Percentiles rank a stretch among this genome's conserved stretches.
Conservation (phyloP, 1,140 invertebrate genomes). For the Brachionus calyciflorus region DNA sequence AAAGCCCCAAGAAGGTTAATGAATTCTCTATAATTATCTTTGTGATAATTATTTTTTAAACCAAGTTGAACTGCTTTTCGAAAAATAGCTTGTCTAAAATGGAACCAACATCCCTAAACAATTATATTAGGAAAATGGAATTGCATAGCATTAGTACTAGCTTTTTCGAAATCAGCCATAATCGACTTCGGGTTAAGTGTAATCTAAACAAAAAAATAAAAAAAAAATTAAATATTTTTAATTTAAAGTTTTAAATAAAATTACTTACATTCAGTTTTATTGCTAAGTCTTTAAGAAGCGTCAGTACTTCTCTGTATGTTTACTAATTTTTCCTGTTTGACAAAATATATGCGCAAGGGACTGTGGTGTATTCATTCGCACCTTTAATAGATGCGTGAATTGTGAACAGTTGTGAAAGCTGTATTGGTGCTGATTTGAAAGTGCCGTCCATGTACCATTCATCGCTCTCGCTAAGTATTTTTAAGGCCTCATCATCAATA, state of each 20-base stretch:
- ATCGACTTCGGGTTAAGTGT: not conserved
- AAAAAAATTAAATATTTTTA: too few relatives aligned
- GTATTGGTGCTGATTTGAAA: constrained; percentile 12
- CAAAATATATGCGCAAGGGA: constrained; percentile 14
- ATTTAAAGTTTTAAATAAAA: too few relatives aligned
- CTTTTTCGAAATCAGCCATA: constrained; percentile 18
- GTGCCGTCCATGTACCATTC: constrained; percentile 21
- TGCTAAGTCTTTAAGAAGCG: not conserved
- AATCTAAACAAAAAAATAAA: too few relatives aligned
- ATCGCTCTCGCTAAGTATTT: not conserved
- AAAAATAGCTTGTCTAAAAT: not conserved
- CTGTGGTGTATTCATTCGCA: not conserved
- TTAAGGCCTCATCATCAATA: not conserved
- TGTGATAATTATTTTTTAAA: not conserved
- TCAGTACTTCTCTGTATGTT: constrained; percentile 5
- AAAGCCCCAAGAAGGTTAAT: not conserved
- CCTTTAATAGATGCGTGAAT: not conserved
- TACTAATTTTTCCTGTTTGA: not conserved
- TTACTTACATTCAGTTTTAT: not conserved
- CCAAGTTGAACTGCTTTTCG: not conserved
- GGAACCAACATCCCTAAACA: not conserved
- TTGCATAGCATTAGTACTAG: not conserved
- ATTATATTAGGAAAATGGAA: not conserved
- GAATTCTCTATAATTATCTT: constrained; percentile 6
- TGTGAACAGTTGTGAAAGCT: constrained; percentile 2